Base-by-base conservation (phyloP, 2,888 invertebrate species). In the Aphidoletes aphidimyza region DNA sequence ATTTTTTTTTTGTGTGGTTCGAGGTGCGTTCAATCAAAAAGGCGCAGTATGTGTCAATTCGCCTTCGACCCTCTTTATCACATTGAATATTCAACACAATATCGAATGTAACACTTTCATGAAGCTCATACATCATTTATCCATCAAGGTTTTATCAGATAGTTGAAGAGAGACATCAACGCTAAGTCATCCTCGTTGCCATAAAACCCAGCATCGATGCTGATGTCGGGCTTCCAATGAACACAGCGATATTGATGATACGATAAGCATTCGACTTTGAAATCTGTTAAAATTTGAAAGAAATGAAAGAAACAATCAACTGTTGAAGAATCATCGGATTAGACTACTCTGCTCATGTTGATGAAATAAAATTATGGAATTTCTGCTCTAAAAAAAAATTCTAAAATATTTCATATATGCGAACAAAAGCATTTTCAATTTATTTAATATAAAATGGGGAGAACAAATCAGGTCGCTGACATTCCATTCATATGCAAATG, bases 41-140 rank as follows among this genome's bases (percentile, higher is more conserved):
- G 37, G n/a, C 37, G 11, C 81, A 81, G 81, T 37, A 81, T 81
- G 81, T 81, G 81, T 81, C 22, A 81, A 37, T n/a, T n/a, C n/a
- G 22, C 81, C 81, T 37, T 37, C 81, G 81, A 81, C 78, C 78
- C 19, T 78, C 19, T 14, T 36, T 36, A 78, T 81, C n/a, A 81
- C 37, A 11, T 81, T 37, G n/a, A 37, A 37, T 37, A 37, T n/a
- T 19, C 81, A 81, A 37, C 36, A 37, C 36, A n/a, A 81, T 37
- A 19, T 8, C n/a, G 37, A 81, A 81, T 37, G n/a, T 8, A 36
- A 81, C 26, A 69, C 26, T 34, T n/a, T n/a, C n/a, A n/a, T n/a
- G n/a, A n/a, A 69, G 9, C 69, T 42, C n/a, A 69, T 69, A 69
- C 69, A 69, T 69, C 69, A 69, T 69, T 69, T 69, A 69, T 30